Conservation (phyloP, 2,888 invertebrate genomes). For the Stegophylla sp. region DNA sequence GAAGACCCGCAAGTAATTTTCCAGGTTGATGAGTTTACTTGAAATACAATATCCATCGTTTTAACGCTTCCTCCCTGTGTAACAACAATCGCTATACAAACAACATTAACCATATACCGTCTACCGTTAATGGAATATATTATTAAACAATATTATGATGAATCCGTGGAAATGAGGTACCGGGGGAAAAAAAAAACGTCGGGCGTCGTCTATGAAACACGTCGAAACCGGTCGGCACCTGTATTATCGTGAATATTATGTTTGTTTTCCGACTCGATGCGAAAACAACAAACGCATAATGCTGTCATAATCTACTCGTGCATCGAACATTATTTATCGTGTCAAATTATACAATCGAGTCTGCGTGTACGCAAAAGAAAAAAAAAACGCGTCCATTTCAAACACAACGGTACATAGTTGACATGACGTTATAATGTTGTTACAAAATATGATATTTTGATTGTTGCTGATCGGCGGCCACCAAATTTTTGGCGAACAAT, state of each 20-base stretch:
- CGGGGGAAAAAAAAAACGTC: not conserved
- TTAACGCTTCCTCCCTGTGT: conserved; percentile 26
- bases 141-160: not conserved
- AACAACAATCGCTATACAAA: conserved; percentile 1
- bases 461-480: too few species aligned
- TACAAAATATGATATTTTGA: too few species aligned
- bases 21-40: conserved; percentile 40
- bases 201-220: not conserved
- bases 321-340: too few species aligned
- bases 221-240: not conserved
- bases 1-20: conserved; percentile 57
- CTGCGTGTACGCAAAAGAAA: too few species aligned
- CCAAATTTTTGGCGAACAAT: too few species aligned
- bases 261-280: not conserved
- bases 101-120: conserved; percentile 24
- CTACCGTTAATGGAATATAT: not conserved
- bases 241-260: not conserved
- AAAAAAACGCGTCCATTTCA: too few species aligned
- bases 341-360: too few species aligned
- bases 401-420: too few species aligned
- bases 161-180: conserved; percentile 47
- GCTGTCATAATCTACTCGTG: not conserved
- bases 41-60: conserved; percentile 32
- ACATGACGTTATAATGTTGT: too few species aligned
- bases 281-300: not conserved